Conservation (phyloP, 1,140 invertebrate species). For the Liolophura sinensis region DNA sequence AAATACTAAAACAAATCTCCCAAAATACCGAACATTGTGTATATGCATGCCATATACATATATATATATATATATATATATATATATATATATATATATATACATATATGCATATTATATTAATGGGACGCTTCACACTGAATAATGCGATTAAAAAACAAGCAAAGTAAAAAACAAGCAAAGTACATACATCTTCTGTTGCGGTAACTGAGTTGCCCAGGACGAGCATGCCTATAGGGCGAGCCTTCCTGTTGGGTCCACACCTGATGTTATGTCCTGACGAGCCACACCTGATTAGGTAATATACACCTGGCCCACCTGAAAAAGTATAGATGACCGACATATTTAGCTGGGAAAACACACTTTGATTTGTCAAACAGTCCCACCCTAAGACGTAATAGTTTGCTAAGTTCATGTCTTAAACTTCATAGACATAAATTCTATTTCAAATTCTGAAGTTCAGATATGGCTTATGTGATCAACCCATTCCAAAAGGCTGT, state of each 20-base stretch:
- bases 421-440: too few relatives aligned
- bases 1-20: too few relatives aligned
- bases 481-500: too few relatives aligned
- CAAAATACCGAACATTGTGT: too few relatives aligned
- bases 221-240: slow-evolving; percentile 75
- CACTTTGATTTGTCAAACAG: neutral
- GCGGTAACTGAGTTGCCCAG: slow-evolving; percentile 73
- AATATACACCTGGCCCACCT: slow-evolving; percentile 62
- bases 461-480: too few relatives aligned
- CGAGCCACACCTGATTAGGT: slow-evolving; percentile 78
- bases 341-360: neutral
- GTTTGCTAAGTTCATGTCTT: neutral
- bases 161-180: neutral
- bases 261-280: slow-evolving; percentile 81
- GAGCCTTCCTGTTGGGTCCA: slow-evolving; percentile 73
- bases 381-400: neutral
- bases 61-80: too few relatives aligned
- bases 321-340: slow-evolving; percentile 17
- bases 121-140: too few relatives aligned
- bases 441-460: too few relatives aligned
- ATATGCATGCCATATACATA: too few relatives aligned
- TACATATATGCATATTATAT: too few relatives aligned
- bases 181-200: slow-evolving; percentile 70
- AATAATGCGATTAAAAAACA: neutral
- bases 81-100: too few relatives aligned